A percentile compares a stretch with the other conserved stretches of the same genome.
Conservation (phyloP, 2,888 invertebrate species). For the Crematogaster levior region DNA sequence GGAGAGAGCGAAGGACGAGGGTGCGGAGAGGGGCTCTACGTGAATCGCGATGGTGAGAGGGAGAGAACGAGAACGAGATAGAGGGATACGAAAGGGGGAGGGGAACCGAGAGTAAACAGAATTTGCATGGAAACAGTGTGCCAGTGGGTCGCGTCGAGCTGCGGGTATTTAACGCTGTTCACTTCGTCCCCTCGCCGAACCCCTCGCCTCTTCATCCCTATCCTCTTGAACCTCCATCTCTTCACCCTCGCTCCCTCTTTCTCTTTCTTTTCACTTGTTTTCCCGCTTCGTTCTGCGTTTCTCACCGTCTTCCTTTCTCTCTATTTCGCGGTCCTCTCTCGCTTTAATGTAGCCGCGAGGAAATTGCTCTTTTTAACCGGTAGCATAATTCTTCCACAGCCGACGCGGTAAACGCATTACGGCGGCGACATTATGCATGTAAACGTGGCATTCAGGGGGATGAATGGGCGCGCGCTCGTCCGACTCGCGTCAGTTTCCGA, state of each 20-base stretch:
- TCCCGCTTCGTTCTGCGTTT: conserved; percentile 26
- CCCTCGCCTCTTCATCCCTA: conserved; percentile 56
- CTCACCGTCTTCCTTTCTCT: neutral
- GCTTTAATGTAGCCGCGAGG: conserved; percentile 57
- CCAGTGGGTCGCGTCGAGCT: conserved; percentile 82
- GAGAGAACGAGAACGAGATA: conserved; percentile 49
- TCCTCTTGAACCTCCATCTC: conserved; percentile 56
- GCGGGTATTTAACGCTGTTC: conserved; percentile 79
- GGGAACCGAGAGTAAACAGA: conserved; percentile 83
- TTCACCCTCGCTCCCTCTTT: conserved; percentile 3
- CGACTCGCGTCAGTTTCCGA: conserved; percentile 58
- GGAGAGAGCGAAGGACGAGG: conserved; percentile 42
- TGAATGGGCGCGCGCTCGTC: conserved; percentile 77
- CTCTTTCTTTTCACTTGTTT: conserved; percentile 17
- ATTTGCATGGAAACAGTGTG: conserved; percentile 85
- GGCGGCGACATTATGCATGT: conserved; percentile 75
- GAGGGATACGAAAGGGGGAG: conserved; percentile 42
- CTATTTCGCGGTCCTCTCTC: conserved; percentile 22
- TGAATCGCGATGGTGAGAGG: conserved; percentile 32
- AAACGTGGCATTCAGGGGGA: conserved; percentile 77
- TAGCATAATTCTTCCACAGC: conserved; percentile 77
- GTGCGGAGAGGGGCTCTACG: conserved; percentile 35
- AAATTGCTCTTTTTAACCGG: conserved; percentile 79
- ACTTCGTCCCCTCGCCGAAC: conserved; percentile 59
- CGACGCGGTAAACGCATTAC: conserved; percentile 78